phyloP scores from a whole-genome alignment of 2,888 invertebrate species.

The Polymixis flavicincta region DNA sequence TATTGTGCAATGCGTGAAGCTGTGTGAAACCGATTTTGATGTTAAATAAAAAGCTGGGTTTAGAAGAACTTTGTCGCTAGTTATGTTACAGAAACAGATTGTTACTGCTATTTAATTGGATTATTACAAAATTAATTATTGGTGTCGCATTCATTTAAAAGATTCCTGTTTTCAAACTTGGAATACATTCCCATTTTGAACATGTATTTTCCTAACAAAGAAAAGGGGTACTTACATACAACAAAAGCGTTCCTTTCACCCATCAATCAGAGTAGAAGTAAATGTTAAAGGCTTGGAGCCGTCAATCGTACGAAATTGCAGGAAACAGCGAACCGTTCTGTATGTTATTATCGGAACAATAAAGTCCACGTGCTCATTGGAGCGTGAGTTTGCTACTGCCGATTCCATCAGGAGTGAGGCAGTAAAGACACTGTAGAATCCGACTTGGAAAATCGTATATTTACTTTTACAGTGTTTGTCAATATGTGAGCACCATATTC shows the following conservation, averaged over 20 bases:
- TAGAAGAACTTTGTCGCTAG: background rate
- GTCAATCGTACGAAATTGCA: constrained; percentile 29
- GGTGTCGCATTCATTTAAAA: background rate
- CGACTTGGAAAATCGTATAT: too few species aligned
- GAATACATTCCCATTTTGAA: background rate
- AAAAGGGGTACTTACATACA: constrained; percentile 5
- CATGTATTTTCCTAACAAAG: constrained; percentile 19
- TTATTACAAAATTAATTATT: background rate
- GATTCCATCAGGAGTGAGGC: constrained; percentile 12
- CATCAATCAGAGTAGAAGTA: constrained; percentile 30
- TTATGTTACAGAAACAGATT: background rate
- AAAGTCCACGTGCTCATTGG: constrained; percentile 45
- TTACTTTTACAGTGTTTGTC: too few species aligned
- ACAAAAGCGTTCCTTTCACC: constrained; percentile 27
- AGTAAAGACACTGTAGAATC: background rate
- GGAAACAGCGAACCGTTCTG: constrained; percentile 37
- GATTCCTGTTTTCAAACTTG: background rate
- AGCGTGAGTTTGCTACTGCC: constrained; percentile 13
- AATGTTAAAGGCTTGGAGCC: constrained; percentile 21
- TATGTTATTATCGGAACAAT: constrained; percentile 59
- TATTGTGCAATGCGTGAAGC: constrained; percentile 22
- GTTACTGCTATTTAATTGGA: background rate
- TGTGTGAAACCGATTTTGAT: background rate
- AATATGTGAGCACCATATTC: too few species aligned
- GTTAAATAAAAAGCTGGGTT: background rate